Percentiles rank a stretch among this genome's conserved stretches.
These are phyloP conservation scores for Dascyllus trimaculatus DNA, from an alignment of 2,113 vertebrate species.

Conservation along the genomic window DNA sequence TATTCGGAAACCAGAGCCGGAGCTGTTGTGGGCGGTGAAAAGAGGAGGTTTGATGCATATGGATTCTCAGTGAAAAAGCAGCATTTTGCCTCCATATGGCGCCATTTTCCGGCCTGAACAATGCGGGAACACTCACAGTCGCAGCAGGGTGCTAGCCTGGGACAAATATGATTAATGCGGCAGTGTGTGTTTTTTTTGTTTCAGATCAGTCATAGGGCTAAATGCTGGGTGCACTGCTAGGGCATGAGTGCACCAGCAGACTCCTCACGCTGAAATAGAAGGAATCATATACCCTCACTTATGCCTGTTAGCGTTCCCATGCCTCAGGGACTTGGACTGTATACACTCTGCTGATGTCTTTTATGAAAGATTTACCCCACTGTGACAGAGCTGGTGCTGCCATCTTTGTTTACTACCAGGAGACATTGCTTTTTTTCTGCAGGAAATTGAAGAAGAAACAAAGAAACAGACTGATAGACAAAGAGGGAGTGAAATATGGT, in stretches of 20 bases:
- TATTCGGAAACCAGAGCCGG: slow-evolving; percentile 11
- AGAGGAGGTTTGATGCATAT: neutral
- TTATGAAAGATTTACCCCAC: slow-evolving; percentile 47
- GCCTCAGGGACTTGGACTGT: slow-evolving; percentile 9
- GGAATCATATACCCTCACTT: slow-evolving; percentile 22
- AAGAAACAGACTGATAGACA: slow-evolving; percentile 13
- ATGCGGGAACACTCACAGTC: neutral
- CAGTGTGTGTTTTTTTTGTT: neutral
- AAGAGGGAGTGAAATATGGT: slow-evolving; percentile 14
- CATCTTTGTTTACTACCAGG: slow-evolving; percentile 52
- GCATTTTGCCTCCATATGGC: neutral
- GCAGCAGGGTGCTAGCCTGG: neutral
- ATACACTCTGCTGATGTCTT: slow-evolving; percentile 32
- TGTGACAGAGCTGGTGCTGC: slow-evolving; percentile 26
- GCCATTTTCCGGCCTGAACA: slow-evolving; percentile 6
- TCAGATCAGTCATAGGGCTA: slow-evolving; percentile 19
- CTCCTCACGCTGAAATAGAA: slow-evolving; percentile 17
- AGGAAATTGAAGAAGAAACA: slow-evolving; percentile 28
- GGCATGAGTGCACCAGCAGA: slow-evolving; percentile 7
- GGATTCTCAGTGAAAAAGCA: slow-evolving; percentile 6
- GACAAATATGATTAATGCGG: slow-evolving; percentile 6
- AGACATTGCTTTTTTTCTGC: slow-evolving; percentile 6
- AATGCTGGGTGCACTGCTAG: neutral
- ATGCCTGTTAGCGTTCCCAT: slow-evolving; percentile 6
- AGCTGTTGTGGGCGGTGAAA: neutral